These are phyloP conservation scores for Athripsodes cinereus DNA, from an alignment of 2,888 invertebrate genomes.

Conservation along the genomic window DNA sequence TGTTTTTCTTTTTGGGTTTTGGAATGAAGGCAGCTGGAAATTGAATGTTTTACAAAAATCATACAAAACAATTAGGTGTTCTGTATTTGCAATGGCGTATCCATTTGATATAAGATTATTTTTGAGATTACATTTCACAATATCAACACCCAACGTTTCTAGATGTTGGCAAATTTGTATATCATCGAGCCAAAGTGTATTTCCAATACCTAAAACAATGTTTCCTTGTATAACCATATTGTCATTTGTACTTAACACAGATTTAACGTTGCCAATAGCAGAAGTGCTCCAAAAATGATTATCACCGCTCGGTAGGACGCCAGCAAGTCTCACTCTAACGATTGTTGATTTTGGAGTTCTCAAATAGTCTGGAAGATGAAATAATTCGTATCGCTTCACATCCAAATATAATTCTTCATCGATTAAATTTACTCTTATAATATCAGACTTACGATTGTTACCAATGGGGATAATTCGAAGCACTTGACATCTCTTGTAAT, in stretches of 20 bases:
- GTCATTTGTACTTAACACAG: constrained; percentile 34
- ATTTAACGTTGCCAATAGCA: constrained; percentile 35
- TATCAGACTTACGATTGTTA: constrained; percentile 30
- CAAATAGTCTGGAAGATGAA: constrained; percentile 47
- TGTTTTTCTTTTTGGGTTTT: background rate
- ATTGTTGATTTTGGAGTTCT: constrained; percentile 43
- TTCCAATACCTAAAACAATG: constrained; percentile 52
- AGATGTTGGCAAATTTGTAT: constrained; percentile 53
- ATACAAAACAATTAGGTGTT: constrained; percentile 46
- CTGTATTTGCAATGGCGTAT: constrained; percentile 40
- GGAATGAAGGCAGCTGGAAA: constrained; percentile 8
- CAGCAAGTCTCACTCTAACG: constrained; percentile 38
- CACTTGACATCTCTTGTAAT: constrained; percentile 46
- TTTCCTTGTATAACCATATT: constrained; percentile 41
- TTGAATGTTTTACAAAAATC: constrained; percentile 39
- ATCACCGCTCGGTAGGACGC: constrained; percentile 40
- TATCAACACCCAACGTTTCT: constrained; percentile 41
- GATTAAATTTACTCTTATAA: constrained; percentile 49
- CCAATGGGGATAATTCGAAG: constrained; percentile 35
- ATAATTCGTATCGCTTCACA: constrained; percentile 40
- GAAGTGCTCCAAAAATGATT: constrained; percentile 41
- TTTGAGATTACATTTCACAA: constrained; percentile 51
- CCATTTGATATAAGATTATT: constrained; percentile 43
- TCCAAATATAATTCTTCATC: constrained; percentile 52
- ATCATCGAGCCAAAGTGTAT: constrained; percentile 59